Evolutionary conservation across 92 coral and sea anemone species (phyloP).

Genomic region (Siderastrea radians): DNA sequence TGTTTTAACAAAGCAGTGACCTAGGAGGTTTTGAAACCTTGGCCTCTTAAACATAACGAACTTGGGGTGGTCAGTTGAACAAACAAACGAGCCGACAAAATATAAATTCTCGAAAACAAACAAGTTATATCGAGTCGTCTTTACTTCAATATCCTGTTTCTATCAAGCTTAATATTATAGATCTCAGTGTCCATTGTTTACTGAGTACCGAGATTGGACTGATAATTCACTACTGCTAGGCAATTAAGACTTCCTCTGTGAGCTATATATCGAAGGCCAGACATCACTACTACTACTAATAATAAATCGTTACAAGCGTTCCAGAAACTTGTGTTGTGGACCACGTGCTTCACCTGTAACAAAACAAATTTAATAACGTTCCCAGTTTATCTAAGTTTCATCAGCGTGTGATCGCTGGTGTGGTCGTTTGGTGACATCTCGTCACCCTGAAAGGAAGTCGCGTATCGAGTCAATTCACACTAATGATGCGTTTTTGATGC

Average conservation of each 20-base stretch:
- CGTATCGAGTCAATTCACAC: too few relatives aligned
- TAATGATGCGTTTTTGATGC: too few relatives aligned
- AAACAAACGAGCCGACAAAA: too few relatives aligned
- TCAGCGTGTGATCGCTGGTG: neutral
- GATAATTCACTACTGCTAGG: neutral
- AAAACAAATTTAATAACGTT: neutral
- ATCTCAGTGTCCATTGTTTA: neutral
- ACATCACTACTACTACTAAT: neutral
- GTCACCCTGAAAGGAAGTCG: neutral
- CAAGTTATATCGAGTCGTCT: too few relatives aligned
- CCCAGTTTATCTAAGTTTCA: neutral
- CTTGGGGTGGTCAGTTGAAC: too few relatives aligned
- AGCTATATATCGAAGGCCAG: neutral
- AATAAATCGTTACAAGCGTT: neutral
- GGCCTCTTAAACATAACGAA: too few relatives aligned
- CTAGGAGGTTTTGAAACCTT: too few relatives aligned
- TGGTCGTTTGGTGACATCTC: neutral
- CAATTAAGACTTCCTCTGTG: neutral
- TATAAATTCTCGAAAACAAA: too few relatives aligned
- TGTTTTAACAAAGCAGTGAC: too few relatives aligned
- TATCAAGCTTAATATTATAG: too few relatives aligned
- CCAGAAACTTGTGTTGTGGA: neutral
- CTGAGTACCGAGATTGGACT: neutral
- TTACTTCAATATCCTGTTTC: too few relatives aligned
- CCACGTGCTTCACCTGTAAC: neutral